phyloP scores from a whole-genome alignment of 2,888 invertebrate species.

The Pinctada fucata region DNA sequence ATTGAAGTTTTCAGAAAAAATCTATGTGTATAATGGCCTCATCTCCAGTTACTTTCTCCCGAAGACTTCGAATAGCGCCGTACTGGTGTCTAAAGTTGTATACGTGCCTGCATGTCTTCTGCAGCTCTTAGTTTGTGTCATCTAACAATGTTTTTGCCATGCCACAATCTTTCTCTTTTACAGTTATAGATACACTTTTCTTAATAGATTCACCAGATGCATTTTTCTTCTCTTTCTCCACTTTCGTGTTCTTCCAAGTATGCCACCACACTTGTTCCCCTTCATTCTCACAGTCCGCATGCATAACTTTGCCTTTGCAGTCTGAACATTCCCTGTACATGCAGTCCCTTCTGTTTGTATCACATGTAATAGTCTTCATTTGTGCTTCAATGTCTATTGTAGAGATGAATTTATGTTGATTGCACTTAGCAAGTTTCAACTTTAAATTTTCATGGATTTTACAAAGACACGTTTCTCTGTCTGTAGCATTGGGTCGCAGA shows the following conservation, averaged over 20 bases:
- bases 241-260: slow-evolving; percentile 12
- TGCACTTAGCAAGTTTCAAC: slow-evolving; percentile 28
- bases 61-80: not conserved
- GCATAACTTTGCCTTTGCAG: slow-evolving; percentile 10
- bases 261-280: slow-evolving; percentile 23
- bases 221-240: slow-evolving; percentile 8
- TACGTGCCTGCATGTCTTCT: slow-evolving; percentile 16
- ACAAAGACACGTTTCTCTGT: slow-evolving; percentile 43
- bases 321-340: slow-evolving; percentile 24
- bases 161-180: slow-evolving; percentile 13
- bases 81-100: slow-evolving; percentile 34
- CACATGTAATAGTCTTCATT: slow-evolving; percentile 20
- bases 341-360: slow-evolving; percentile 19
- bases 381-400: slow-evolving; percentile 23
- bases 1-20: slow-evolving; percentile 31
- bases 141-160: slow-evolving; percentile 8
- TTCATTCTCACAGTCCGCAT: not conserved
- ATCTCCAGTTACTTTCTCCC: slow-evolving; percentile 13
- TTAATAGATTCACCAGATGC: slow-evolving; percentile 5
- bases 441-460: slow-evolving; percentile 39
- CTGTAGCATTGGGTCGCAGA: slow-evolving; percentile 36
- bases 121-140: slow-evolving; percentile 17
- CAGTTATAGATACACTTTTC: slow-evolving; percentile 7
- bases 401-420: slow-evolving; percentile 8
- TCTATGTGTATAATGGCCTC: slow-evolving; percentile 34